Conservation (phyloP, 92 coral and sea anemone species). For the Phenganax subtilis region DNA sequence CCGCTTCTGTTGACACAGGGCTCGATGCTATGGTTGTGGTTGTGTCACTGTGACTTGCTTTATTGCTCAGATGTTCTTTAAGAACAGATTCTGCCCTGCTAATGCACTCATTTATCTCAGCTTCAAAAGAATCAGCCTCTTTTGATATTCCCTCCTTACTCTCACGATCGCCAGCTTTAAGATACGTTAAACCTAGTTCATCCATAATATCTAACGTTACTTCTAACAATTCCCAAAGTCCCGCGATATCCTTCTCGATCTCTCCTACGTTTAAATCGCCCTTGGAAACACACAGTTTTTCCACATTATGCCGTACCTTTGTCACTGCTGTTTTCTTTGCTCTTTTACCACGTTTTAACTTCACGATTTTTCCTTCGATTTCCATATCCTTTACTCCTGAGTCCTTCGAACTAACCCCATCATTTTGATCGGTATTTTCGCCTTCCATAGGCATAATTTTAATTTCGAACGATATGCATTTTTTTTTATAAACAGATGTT, state of each 20-base stretch:
- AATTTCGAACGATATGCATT: not conserved
- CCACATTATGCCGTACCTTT: not conserved
- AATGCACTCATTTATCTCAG: not conserved
- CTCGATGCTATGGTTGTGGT: not conserved
- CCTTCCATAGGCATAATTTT: not conserved
- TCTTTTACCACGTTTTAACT: slow-evolving; percentile 13
- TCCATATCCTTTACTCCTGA: not conserved
- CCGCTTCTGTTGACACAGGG: not conserved
- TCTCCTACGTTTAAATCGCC: not conserved
- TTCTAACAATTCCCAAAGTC: not conserved
- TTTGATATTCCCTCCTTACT: not conserved
- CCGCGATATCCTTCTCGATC: not conserved
- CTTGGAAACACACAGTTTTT: not conserved
- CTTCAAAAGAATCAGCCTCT: slow-evolving; percentile 1
- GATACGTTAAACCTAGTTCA: not conserved
- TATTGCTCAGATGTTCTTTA: not conserved
- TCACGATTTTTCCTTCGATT: not conserved
- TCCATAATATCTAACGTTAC: not conserved
- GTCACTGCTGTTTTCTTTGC: slow-evolving; percentile 5
- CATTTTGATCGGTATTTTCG: not conserved
- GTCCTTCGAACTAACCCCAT: not conserved
- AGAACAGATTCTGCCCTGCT: not conserved
- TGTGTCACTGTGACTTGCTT: not conserved
- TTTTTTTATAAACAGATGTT: not conserved
- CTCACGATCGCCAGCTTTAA: not conserved